A percentile compares a stretch with the other conserved stretches of the same genome.
phyloP scores from a whole-genome alignment of 2,888 invertebrate species.

The Mellilla xanthometata region DNA sequence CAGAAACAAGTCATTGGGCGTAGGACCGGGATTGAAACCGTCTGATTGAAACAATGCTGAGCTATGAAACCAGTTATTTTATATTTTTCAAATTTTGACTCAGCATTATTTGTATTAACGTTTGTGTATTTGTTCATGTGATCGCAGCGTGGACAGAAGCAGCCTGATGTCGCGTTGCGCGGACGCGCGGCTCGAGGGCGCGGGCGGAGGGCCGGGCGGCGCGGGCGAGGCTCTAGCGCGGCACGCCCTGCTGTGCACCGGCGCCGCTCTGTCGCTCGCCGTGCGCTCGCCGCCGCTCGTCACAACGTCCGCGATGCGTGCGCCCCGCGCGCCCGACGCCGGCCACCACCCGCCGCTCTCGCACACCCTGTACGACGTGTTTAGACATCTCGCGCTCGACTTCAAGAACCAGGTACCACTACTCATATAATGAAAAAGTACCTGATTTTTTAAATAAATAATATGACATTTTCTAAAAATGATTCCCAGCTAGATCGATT shows the following conservation, averaged over 20 bases:
- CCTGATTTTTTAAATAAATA: too few relatives aligned
- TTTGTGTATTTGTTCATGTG: neutral
- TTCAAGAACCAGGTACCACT: constrained; percentile 74
- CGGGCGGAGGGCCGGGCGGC: constrained; percentile 90
- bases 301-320: constrained; percentile 40
- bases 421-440: too few relatives aligned
- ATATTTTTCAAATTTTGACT: too few relatives aligned
- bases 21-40: too few relatives aligned
- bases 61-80: too few relatives aligned
- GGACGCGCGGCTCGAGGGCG: constrained; percentile 87
- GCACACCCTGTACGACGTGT: constrained; percentile 69
- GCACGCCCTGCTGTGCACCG: constrained; percentile 86
- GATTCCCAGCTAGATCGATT: too few relatives aligned
- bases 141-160: constrained; percentile 9
- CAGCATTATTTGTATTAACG: too few relatives aligned
- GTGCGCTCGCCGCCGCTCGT: constrained; percentile 45
- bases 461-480: too few relatives aligned
- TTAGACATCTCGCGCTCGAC: constrained; percentile 77
- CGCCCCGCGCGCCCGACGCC: constrained; percentile 26
- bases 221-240: constrained; percentile 90
- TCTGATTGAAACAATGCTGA: too few relatives aligned
- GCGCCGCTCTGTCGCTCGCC: constrained; percentile 76
- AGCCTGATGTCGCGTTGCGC: constrained; percentile 68
- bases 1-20: too few relatives aligned
- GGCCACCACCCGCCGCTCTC: constrained; percentile 59